Evolutionary conservation across 2,797 vertebrate species (phyloP).

Genomic region (Sorex maritimensis): DNA sequence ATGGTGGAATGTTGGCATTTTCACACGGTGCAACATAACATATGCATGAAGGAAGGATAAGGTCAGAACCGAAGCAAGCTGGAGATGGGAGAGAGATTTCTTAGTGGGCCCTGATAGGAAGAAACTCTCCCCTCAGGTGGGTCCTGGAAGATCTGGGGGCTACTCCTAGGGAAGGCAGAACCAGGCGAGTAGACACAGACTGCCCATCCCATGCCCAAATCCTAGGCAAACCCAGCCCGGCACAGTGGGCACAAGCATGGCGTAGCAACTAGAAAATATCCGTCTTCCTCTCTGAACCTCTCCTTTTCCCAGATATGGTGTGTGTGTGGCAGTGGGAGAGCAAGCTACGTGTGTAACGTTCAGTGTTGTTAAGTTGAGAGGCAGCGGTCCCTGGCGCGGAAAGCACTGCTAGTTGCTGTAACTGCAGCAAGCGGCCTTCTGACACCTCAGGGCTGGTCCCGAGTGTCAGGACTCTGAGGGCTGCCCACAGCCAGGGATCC

Average conservation of each 20-base stretch:
- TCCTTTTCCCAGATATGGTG: conserved; percentile 10
- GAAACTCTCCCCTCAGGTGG: conserved; percentile 15
- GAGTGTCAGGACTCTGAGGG: neutral
- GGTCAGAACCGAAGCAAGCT: neutral
- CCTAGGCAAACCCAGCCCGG: neutral
- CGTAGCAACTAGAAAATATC: neutral
- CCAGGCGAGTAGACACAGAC: neutral
- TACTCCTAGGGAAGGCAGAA: neutral
- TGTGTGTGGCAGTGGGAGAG: neutral
- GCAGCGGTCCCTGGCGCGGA: neutral
- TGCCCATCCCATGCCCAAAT: neutral
- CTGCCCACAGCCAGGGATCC: neutral
- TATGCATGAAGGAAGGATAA: neutral
- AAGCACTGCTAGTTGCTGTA: neutral
- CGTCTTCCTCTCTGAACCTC: neutral
- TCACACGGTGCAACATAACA: neutral
- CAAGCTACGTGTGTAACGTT: neutral
- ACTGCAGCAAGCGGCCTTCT: neutral
- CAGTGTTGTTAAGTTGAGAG: neutral
- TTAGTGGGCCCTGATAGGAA: neutral
- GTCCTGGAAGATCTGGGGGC: neutral
- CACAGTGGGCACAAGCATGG: neutral
- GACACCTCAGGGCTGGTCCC: neutral
- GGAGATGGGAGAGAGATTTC: neutral
- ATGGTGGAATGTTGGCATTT: neutral